Conservation (phyloP, 2,113 vertebrate species). For the Hydropotes inermis region DNA sequence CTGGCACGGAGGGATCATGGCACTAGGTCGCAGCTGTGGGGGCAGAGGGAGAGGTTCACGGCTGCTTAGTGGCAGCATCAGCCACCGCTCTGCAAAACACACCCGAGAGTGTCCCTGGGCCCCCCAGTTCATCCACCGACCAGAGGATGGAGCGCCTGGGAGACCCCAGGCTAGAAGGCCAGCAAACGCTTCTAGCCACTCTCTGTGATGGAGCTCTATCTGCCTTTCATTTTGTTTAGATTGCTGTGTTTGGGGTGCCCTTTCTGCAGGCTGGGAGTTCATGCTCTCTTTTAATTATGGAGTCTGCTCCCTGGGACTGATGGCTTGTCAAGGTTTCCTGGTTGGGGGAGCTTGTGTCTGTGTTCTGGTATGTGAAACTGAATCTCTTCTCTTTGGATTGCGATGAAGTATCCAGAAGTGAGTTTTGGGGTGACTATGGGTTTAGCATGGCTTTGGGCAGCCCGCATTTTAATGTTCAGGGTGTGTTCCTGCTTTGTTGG, state of each 20-base stretch:
- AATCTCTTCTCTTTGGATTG: background rate
- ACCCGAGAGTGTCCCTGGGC: background rate
- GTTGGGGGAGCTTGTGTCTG: background rate
- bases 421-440: background rate
- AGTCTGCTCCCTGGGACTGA: background rate
- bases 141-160: background rate
- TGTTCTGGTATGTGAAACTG: background rate
- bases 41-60: accelerated
- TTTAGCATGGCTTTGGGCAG: background rate
- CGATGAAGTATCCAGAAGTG: background rate
- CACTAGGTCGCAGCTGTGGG: background rate
- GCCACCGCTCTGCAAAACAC: background rate
- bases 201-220: constrained; percentile 60
- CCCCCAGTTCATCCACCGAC: constrained; percentile 29
- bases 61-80: background rate
- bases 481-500: background rate
- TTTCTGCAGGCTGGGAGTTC: background rate
- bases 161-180: background rate
- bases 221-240: background rate
- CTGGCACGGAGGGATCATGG: accelerated
- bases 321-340: background rate
- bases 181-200: background rate
- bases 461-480: accelerated
- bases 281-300: background rate
- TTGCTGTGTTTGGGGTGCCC: background rate